These are phyloP conservation scores for Eleutherodactylus coqui DNA, from an alignment of 2,797 vertebrate genomes.

Conservation along the genomic window DNA sequence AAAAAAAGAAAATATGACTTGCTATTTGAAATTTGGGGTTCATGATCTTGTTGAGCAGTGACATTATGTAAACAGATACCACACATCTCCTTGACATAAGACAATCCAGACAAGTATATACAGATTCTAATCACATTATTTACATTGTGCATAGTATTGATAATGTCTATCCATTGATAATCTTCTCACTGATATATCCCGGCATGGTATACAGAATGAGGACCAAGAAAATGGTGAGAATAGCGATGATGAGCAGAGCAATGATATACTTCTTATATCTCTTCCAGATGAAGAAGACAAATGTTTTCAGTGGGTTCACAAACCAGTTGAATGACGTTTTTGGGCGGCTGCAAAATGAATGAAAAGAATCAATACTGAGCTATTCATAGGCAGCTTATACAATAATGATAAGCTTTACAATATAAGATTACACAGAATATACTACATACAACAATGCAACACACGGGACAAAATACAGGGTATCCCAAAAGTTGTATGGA, in stretches of 20 bases:
- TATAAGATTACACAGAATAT: no score
- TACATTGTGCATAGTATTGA: not conserved
- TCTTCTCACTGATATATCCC: constrained; percentile 84
- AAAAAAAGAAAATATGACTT: no score
- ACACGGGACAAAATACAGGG: no score
- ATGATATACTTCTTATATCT: constrained; percentile 90
- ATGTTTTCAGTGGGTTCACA: constrained; percentile 92
- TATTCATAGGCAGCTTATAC: not conserved
- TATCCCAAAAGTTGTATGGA: no score
- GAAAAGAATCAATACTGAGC: not conserved
- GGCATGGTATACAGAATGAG: constrained; percentile 90
- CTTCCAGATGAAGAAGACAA: constrained; percentile 91
- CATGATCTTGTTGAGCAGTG: not conserved
- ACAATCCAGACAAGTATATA: not conserved
- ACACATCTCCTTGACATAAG: not conserved
- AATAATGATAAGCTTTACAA: no score
- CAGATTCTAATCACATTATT: not conserved
- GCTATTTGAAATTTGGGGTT: not conserved
- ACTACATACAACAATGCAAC: no score
- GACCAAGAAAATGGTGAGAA: constrained; percentile 83
- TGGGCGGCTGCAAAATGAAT: constrained; percentile 78
- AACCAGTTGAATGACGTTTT: constrained; percentile 93
- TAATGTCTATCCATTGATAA: constrained; percentile 79
- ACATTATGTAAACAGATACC: not conserved
- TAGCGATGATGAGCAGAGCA: constrained; percentile 77